Evolutionary conservation across 2,113 vertebrate species (phyloP), one percentile per base, ranked within the genome.

Genomic region (Diadophis punctatus): DNA sequence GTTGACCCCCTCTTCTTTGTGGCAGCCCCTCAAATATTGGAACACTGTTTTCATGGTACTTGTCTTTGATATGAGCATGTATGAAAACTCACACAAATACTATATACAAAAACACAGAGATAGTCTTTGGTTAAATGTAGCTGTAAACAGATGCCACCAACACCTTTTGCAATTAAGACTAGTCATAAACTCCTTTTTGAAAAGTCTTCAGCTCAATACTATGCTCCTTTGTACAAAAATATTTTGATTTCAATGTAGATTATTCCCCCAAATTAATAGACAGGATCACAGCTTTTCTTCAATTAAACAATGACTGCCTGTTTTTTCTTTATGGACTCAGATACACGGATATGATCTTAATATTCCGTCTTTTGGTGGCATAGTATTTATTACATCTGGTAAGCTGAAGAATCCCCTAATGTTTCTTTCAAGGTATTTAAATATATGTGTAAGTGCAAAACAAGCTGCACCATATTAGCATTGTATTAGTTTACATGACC

Each of bases 401-500:
- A 97, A 96, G 89, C 93, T 85, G 95, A 96, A 96, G 90, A 96
- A 96, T 96, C 96, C 96, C 96, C 92, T 25, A 87, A 95, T 92
- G 96, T 95, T 97, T 95, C 92, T 95, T 96, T 94, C 88, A 91
- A 96, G 92, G 96, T 97, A 95, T 95, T 97, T 97, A 97, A 97
- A 97, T 96, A 95, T 96, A 95, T 95, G 93, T 96, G 95, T 95
- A 96, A 90, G 95, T 92, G 93, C 95, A 96, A 96, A 97, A 96
- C 96, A 93, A 96, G 68, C 96, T 95, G 93, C 94, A 95, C 95
- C 96, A 92, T 95, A 96, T 97, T 94, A 95, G 94, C 94, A 95
- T 96, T 96, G 93, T 96, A 96, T 97, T 94, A 94, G 94, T 97
- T 97, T 97, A 96, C 96, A 93, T 95, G 95, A 96, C 96, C 95